These are phyloP conservation scores for Steinernema scapterisci DNA, from an alignment of 2,888 invertebrate genomes.

Conservation along the genomic window DNA sequence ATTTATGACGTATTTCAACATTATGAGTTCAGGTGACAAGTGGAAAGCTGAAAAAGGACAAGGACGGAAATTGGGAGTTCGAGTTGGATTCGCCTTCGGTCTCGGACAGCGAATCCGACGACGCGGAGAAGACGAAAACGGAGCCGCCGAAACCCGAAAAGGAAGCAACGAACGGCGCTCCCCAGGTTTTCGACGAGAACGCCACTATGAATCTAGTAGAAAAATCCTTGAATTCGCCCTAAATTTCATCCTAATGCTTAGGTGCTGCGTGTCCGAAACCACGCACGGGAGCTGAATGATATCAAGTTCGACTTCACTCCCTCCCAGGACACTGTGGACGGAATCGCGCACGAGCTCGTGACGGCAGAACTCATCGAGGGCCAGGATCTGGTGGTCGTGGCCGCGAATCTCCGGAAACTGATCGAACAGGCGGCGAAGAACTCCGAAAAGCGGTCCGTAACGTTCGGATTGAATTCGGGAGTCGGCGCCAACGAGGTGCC, in stretches of 20 bases:
- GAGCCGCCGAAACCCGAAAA: slow-evolving; percentile 30
- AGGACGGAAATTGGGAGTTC: slow-evolving; percentile 67
- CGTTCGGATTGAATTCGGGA: slow-evolving; percentile 71
- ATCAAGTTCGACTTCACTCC: slow-evolving; percentile 91
- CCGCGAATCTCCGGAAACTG: slow-evolving; percentile 80
- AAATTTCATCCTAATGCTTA: too few relatives aligned
- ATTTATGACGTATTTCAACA: neutral
- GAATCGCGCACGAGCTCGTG: slow-evolving; percentile 89
- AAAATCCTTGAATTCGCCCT: neutral
- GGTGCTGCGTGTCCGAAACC: slow-evolving; percentile 73
- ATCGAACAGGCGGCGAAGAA: slow-evolving; percentile 57
- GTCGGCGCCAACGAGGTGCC: slow-evolving; percentile 71
- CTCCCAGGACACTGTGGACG: slow-evolving; percentile 74
- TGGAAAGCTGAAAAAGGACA: slow-evolving; percentile 64
- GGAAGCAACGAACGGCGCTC: slow-evolving; percentile 10
- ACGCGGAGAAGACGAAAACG: slow-evolving; percentile 28
- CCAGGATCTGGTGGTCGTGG: slow-evolving; percentile 87
- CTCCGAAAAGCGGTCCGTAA: slow-evolving; percentile 54
- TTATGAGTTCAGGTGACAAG: slow-evolving; percentile 62
- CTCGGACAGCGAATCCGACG: slow-evolving; percentile 40
- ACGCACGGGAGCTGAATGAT: slow-evolving; percentile 88
- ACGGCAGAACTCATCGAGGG: slow-evolving; percentile 91
- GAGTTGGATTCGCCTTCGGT: slow-evolving; percentile 61
- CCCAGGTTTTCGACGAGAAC: slow-evolving; percentile 24
- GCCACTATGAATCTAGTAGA: slow-evolving; percentile 34